phyloP scores from a whole-genome alignment of 2,888 invertebrate species.

The Cistogaster globosa region DNA sequence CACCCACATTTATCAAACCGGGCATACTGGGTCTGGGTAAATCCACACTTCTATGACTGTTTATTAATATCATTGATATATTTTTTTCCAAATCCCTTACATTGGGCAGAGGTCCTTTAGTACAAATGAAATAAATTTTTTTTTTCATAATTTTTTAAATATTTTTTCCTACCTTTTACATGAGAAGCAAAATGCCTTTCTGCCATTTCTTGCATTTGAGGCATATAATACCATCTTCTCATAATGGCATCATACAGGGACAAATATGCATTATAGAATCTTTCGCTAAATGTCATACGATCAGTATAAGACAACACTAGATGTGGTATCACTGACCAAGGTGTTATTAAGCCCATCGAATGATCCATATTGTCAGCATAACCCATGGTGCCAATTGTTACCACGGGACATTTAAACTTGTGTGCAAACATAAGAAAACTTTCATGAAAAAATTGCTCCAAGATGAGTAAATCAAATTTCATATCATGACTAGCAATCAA shows the following conservation, averaged over 20 bases:
- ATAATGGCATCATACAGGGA: slow-evolving; percentile 79
- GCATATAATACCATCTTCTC: slow-evolving; percentile 80
- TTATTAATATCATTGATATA: slow-evolving; percentile 84
- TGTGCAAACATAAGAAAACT: slow-evolving; percentile 83
- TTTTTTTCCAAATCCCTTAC: slow-evolving; percentile 83
- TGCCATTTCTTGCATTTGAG: slow-evolving; percentile 81
- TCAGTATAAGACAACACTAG: slow-evolving; percentile 79
- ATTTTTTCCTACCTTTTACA: slow-evolving; percentile 75
- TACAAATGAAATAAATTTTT: neutral
- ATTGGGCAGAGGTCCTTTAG: slow-evolving; percentile 79
- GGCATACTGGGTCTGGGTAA: slow-evolving; percentile 83
- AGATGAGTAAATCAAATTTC: slow-evolving; percentile 83
- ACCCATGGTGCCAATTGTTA: slow-evolving; percentile 82
- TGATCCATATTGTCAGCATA: slow-evolving; percentile 83
- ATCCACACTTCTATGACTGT: slow-evolving; percentile 84
- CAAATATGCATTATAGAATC: slow-evolving; percentile 81
- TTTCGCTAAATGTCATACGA: slow-evolving; percentile 81
- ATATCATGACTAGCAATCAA: slow-evolving; percentile 79
- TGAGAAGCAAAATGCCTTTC: slow-evolving; percentile 78
- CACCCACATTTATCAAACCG: slow-evolving; percentile 81
- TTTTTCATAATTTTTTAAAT: neutral
- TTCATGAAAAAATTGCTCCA: slow-evolving; percentile 83
- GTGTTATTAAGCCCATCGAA: slow-evolving; percentile 82
- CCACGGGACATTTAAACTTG: slow-evolving; percentile 82
- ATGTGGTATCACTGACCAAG: slow-evolving; percentile 82